phyloP scores from a whole-genome alignment of 2,888 invertebrate genomes.

The Anticlea derivata region DNA sequence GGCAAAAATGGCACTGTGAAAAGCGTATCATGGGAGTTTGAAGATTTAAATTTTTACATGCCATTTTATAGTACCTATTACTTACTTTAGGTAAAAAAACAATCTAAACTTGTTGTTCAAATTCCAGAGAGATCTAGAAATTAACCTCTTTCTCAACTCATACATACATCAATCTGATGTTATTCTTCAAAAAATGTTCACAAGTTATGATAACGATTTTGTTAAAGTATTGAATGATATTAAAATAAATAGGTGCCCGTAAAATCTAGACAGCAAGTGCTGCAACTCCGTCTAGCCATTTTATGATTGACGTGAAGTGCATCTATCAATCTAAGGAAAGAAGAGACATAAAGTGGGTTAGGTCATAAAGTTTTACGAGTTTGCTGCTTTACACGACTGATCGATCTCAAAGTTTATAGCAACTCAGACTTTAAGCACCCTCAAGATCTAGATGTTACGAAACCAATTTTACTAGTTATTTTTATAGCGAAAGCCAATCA shows the following conservation, averaged over 20 bases:
- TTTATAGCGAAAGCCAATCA: neutral
- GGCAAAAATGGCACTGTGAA: neutral
- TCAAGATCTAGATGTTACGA: neutral
- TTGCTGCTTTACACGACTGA: constrained; percentile 20
- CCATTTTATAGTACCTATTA: too few relatives aligned
- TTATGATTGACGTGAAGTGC: constrained; percentile 13
- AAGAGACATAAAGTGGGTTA: constrained; percentile 18
- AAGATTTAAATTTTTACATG: too few relatives aligned
- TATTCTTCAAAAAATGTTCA: too few relatives aligned
- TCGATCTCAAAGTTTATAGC: constrained; percentile 14
- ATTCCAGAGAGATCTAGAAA: too few relatives aligned
- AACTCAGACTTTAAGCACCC: constrained; percentile 7
- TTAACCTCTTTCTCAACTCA: too few relatives aligned
- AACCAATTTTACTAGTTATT: constrained; percentile 5
- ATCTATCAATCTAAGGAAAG: constrained; percentile 23
- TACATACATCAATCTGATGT: too few relatives aligned
- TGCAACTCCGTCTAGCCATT: neutral
- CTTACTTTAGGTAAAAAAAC: too few relatives aligned
- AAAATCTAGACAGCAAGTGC: neutral
- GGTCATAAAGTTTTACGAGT: constrained; percentile 22
- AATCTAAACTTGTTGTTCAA: too few relatives aligned
- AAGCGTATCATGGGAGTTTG: too few relatives aligned
- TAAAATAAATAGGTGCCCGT: too few relatives aligned
- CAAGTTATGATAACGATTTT: too few relatives aligned
- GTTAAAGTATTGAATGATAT: too few relatives aligned